Evolutionary conservation across 2,113 vertebrate species (phyloP).

Genomic region (Otis tarda): DNA sequence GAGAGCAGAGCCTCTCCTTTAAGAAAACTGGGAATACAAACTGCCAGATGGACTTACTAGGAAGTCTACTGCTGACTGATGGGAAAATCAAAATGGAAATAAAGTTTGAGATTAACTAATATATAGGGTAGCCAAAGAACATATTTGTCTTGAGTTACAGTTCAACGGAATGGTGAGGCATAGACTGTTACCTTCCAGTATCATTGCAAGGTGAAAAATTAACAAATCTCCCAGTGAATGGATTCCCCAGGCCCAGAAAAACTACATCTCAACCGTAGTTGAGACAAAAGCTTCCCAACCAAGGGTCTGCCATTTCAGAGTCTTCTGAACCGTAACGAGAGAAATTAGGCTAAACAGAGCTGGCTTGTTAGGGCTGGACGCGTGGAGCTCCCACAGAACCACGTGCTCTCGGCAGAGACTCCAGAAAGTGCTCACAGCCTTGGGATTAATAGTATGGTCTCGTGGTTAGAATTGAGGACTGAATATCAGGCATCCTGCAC

Average conservation of each 20-base stretch:
- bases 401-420: fast-evolving
- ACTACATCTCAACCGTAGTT: fast-evolving
- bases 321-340: fast-evolving
- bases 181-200: background rate
- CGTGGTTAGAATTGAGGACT: background rate
- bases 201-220: background rate
- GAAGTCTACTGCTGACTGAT: background rate
- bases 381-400: background rate
- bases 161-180: background rate
- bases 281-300: background rate
- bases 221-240: background rate
- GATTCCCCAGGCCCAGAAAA: background rate
- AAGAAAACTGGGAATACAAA: background rate
- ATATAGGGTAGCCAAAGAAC: background rate
- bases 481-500: background rate
- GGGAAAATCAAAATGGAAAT: background rate
- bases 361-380: background rate
- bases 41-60: background rate
- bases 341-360: background rate
- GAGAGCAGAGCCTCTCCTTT: background rate
- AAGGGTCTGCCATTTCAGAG: background rate
- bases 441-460: background rate
- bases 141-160: background rate
- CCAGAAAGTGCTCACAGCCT: background rate
- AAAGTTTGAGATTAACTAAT: background rate